phyloP scores from a whole-genome alignment of 2,113 vertebrate genomes.

The Nanger granti region DNA sequence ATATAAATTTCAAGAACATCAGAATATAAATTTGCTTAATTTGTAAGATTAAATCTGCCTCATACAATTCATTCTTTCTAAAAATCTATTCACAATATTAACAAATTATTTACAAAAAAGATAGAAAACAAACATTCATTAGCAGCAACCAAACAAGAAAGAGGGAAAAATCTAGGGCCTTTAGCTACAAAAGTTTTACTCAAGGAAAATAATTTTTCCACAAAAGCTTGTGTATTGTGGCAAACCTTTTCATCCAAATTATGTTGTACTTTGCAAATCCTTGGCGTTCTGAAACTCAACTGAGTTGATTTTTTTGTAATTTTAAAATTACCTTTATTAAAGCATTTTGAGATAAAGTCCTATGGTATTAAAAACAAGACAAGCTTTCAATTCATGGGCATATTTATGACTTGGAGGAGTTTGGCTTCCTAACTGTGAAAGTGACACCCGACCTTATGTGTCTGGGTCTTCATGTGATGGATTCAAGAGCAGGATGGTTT shows the following conservation, averaged over 20 bases:
- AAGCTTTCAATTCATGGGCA: not conserved
- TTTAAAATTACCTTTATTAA: conserved; percentile 19
- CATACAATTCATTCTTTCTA: not conserved
- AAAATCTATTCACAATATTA: not conserved
- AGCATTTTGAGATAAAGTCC: not conserved
- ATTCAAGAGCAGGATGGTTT: not conserved
- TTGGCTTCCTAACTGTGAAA: not conserved
- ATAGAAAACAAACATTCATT: not conserved
- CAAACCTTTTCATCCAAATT: not conserved
- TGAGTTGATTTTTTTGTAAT: not conserved
- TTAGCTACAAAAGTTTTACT: not conserved
- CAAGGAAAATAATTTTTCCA: not conserved
- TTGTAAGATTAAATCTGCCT: not conserved
- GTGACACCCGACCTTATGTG: not conserved
- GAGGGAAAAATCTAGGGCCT: not conserved
- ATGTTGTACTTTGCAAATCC: not conserved
- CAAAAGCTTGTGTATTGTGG: not conserved
- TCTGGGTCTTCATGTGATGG: not conserved
- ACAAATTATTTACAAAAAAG: not conserved
- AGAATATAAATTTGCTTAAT: not conserved
- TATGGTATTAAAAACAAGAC: not conserved
- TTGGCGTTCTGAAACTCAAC: not conserved
- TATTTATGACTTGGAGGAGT: not conserved
- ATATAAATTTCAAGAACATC: not conserved
- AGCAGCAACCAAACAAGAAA: not conserved